Percentiles rank a stretch among this genome's conserved stretches.
Conservation (phyloP, 2,888 invertebrate genomes). For the Macropis europaea region DNA sequence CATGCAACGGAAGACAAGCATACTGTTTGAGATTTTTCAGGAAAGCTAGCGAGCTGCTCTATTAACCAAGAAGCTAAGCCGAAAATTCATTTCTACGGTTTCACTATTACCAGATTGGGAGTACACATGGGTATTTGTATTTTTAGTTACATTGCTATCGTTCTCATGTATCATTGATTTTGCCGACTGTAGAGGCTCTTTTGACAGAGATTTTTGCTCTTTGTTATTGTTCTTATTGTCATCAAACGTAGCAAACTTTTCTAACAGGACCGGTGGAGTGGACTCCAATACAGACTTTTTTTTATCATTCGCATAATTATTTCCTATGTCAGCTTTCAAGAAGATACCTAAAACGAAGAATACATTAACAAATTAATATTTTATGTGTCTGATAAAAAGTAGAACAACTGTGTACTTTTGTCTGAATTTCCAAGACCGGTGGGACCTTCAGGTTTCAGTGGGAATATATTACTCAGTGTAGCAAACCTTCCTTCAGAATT, state of each 20-base stretch:
- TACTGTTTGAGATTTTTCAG: constrained; percentile 24
- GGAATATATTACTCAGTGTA: constrained; percentile 65
- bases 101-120: constrained; percentile 55
- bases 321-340: constrained; percentile 39
- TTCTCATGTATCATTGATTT: constrained; percentile 44
- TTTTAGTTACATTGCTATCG: constrained; percentile 50
- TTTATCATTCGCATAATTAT: constrained; percentile 44
- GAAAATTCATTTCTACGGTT: constrained; percentile 35
- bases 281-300: constrained; percentile 49
- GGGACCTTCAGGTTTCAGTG: constrained; percentile 58
- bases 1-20: constrained; percentile 31
- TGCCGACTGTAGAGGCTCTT: constrained; percentile 45
- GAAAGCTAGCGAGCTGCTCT: constrained; percentile 10
- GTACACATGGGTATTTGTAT: constrained; percentile 37
- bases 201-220: constrained; percentile 49
- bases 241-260: constrained; percentile 49
- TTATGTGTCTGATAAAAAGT: not conserved
- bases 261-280: constrained; percentile 36
- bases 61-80: constrained; percentile 18
- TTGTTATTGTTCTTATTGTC: constrained; percentile 65
- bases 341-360: constrained; percentile 50
- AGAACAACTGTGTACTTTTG: constrained; percentile 52
- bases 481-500: constrained; percentile 64
- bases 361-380: constrained; percentile 2
- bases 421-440: constrained; percentile 42